Base-by-base conservation (phyloP, 2,113 vertebrate species). In the Corythaixoides concolor region DNA sequence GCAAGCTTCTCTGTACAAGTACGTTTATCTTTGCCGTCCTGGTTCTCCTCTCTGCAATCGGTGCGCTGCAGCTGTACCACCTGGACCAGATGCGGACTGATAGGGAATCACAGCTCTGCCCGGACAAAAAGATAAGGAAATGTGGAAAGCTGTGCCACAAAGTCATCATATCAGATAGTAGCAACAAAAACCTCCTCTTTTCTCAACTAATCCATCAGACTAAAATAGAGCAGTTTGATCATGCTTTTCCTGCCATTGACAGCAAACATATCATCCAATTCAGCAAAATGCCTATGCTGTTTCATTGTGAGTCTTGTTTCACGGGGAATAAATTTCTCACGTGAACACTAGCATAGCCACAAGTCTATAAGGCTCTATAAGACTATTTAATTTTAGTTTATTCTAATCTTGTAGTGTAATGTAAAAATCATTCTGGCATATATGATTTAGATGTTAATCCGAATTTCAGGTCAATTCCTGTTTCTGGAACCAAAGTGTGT, bases 11-110 rank as follows among this genome's bases (percentile, higher is more conserved):
- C 77, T 69, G 59, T 88, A 56, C 10, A 63, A 91, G 39, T 56
- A 19, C 4, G 11, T 94, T 95, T 94, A 75, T 96, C 89, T 89
- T 85, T 76, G 69, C 77, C 62, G 79, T 72, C 53, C 84, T 67
- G 53, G 58, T 53, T 66, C 33, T 93, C 15, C 37, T 69, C 55
- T 79, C n/a, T 49, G 56, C 56, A 95, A 81, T 85, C 77, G 14
- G 16, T 1, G 12, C 2, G 8, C 58, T 24, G 26, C 77, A 95
- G 87, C 56, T 4, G 1, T 35, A 26, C 35, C 53, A 60, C 66
- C 66, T 53, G 58, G 87, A 49, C 56, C 39, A 87, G 77, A 88
- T 49, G 49, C 5, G 4, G 30, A 74, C 45, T 60, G 84, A 94
- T 52, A 68, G 49, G 56, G 30, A 85, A 88, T 20, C 62, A 39